Evolutionary conservation across 2,888 invertebrate genomes (phyloP).

Genomic region (Bombyx huttoni): DNA sequence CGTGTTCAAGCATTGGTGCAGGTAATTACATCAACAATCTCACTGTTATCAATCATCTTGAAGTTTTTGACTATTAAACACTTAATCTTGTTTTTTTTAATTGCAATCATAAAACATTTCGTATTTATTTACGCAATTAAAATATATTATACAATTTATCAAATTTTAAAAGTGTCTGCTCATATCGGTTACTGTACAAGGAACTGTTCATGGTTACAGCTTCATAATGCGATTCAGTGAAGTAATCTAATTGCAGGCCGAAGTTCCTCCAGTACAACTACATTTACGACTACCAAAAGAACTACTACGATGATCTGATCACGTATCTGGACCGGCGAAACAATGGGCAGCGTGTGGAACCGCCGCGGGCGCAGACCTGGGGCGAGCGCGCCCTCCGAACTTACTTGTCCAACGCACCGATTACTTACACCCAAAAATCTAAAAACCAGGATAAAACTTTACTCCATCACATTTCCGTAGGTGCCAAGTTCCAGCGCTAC

Average conservation of each 20-base stretch:
- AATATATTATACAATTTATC: no score
- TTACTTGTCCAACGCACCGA: slow-evolving; percentile 77
- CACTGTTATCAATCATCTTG: background rate
- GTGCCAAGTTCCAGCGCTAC: slow-evolving; percentile 79
- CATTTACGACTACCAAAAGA: slow-evolving; percentile 86
- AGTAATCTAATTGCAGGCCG: slow-evolving; percentile 68
- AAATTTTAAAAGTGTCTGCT: no score
- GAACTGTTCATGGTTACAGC: background rate
- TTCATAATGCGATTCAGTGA: slow-evolving; percentile 1
- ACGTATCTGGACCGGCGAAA: slow-evolving; percentile 84
- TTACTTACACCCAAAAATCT: slow-evolving; percentile 77
- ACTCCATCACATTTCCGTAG: slow-evolving; percentile 75
- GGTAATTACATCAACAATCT: slow-evolving; percentile 45
- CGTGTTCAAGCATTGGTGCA: slow-evolving; percentile 87
- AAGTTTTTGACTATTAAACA: no score
- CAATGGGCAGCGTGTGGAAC: slow-evolving; percentile 77
- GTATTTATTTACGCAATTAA: no score
- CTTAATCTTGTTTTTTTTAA: no score
- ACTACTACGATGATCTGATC: slow-evolving; percentile 90
- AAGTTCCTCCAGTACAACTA: slow-evolving; percentile 86
- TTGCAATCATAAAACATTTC: no score
- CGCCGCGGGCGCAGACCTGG: slow-evolving; percentile 88
- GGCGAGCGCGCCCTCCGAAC: slow-evolving; percentile 85
- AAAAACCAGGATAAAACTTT: slow-evolving; percentile 73
- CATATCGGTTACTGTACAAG: no score